These are phyloP conservation scores for Tachuris rubrigastra DNA, from an alignment of 2,113 vertebrate genomes.

Conservation along the genomic window DNA sequence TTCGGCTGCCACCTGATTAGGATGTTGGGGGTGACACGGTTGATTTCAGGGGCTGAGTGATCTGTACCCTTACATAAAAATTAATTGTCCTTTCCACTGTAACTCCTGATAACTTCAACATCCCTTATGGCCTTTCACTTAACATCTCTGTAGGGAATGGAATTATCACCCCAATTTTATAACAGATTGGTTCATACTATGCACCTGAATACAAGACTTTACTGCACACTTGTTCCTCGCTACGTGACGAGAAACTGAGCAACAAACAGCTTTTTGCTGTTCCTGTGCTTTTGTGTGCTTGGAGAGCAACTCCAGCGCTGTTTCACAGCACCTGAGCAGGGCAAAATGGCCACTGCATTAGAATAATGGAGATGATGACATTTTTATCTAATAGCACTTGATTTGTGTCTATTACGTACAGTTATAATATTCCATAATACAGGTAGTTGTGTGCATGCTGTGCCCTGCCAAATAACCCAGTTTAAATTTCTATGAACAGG, in stretches of 20 bases:
- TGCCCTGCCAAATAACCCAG: background rate
- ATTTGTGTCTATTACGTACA: background rate
- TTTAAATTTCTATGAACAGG: background rate
- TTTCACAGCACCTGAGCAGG: background rate
- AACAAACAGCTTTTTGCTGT: background rate
- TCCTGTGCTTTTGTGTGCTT: background rate
- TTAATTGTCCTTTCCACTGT: background rate
- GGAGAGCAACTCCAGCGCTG: background rate
- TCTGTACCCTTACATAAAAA: background rate
- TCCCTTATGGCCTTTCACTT: background rate
- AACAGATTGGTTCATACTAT: background rate
- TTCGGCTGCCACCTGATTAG: background rate
- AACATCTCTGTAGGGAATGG: background rate
- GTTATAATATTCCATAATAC: background rate
- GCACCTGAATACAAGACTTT: background rate
- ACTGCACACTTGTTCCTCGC: background rate
- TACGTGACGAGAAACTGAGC: background rate
- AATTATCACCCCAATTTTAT: background rate
- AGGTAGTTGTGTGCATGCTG: background rate
- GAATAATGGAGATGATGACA: background rate
- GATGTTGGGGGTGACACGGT: accelerated
- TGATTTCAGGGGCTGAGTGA: background rate
- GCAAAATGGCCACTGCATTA: background rate
- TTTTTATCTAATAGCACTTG: background rate
- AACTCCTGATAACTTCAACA: background rate